Base-by-base conservation (phyloP, 2,113 vertebrate genomes). In the Syngnathus scovelli region DNA sequence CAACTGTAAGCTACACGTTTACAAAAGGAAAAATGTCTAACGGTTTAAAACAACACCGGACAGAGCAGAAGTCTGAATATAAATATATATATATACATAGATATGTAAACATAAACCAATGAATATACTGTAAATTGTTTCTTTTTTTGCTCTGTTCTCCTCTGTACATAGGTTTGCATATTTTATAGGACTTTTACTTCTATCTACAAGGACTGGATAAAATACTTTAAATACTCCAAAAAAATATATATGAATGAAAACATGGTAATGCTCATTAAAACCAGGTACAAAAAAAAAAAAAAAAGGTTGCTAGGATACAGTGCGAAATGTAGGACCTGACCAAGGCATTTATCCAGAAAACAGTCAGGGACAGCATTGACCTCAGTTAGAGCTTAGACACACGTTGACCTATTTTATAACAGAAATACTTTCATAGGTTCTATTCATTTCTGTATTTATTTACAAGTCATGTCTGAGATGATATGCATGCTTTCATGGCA, bases 171-270 rank as follows among this genome's bases (percentile, higher is more conserved):
- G 94, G 96, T 98, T 98, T 98, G 92, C 95, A 98, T 98, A 98
- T 98, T 98, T 98, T 98, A 96, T 98, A 98, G 95, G 94, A 96
- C 94, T 98, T 98, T 98, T 98, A 98, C 95, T 97, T 97, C 95
- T 95, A 96, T 94, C 94, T 95, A 96, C 93, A 94, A 90, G 85
- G 85, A 90, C 89, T 90, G 88, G 89, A 89, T 86, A 90, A 89
- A 88, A 77, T 85, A 90, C 87, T 91, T 90, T 86, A 87, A 90
- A 89, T 88, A 87, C 82, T 86, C 75, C 23, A 73, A 77, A 76
- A 87, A 85, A 85, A 79, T 82, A 78, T 84, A 88, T 84, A 90
- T 86, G 83, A 87, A 89, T 84, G 86, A 86, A 89, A 89, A 87
- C 86, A 86, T 83, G 79, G 86, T 85, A 83, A 84, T 86, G 86